Evolutionary conservation across 2,888 invertebrate genomes (phyloP), one percentile per base, ranked within the genome.

Genomic region (Caenorhabditis sinica): DNA sequence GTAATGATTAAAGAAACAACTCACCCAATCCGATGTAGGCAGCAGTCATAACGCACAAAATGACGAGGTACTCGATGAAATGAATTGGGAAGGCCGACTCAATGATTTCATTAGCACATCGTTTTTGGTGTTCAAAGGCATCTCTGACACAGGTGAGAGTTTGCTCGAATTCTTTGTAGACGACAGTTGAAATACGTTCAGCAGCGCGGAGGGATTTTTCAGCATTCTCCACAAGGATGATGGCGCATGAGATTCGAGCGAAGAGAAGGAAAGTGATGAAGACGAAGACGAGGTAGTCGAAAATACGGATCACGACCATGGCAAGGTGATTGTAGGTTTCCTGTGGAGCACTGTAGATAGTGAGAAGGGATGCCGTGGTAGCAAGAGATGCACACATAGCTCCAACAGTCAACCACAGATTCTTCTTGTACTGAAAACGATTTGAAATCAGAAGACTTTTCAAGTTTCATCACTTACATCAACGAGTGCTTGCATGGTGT

Each of bases 401-500:
- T 0, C 89, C 92, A 20, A 92, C 90, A 1, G 89, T 87, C 86
- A 92, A 89, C 92, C 92, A 92, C 53, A 90, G 88, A 79, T 92
- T 92, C 86, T 91, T 89, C 85, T 90, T 91, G 89, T 92, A 92
- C 87, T 91, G 82, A 25, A 89, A 90, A 28, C 23, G 28, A 40
- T 40, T 11, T 40, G n/a, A n/a, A n/a, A n/a, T 40, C 13, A 13
- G 13, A 40, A 40, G 13, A 13, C 40, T 40, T 40, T 13, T 11
- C 33, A 4, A n/a, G 33, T 33, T 33, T 6, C 33, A 40, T 11
- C 2, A 40, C 74, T 82, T 30, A 82, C 82, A 73, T 83, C 83
- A 28, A 83, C 63, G 23, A 79, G 73, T 23, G 65, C 83, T 40
- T 71, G 63, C 65, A 80, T 65, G 17, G 79, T 75, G 69, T 80